Evolutionary conservation across 2,888 invertebrate species (phyloP).

Genomic region (Tipula confusa): DNA sequence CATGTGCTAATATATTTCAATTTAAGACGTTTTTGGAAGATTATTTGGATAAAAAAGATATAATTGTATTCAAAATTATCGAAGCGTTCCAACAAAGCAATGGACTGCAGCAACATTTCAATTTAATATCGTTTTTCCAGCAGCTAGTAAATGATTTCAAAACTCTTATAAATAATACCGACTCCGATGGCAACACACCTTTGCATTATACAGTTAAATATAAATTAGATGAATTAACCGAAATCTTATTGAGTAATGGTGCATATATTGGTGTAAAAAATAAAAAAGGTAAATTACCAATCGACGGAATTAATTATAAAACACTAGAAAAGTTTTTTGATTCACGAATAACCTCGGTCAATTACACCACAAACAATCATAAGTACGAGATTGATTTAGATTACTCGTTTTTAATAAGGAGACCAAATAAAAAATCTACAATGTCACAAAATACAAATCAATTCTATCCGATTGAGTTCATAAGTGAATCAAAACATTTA

Average conservation of each 20-base stretch:
- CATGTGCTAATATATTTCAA: no score
- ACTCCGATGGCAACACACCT: slow-evolving; percentile 62
- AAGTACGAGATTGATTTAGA: slow-evolving; percentile 69
- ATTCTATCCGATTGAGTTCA: slow-evolving; percentile 68
- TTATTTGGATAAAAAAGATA: no score
- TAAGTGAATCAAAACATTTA: slow-evolving; percentile 64
- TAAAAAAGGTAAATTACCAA: slow-evolving; percentile 61
- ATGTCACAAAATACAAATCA: slow-evolving; percentile 52
- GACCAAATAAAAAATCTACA: slow-evolving; percentile 48
- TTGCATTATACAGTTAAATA: slow-evolving; percentile 72
- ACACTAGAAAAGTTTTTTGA: slow-evolving; percentile 69
- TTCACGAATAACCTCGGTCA: slow-evolving; percentile 65
- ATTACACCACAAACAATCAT: slow-evolving; percentile 56
- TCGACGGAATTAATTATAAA: slow-evolving; percentile 66
- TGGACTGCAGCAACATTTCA: no score
- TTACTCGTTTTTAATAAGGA: slow-evolving; percentile 62
- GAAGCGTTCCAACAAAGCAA: no score
- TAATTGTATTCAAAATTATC: no score
- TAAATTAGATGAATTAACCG: slow-evolving; percentile 59
- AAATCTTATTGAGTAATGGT: slow-evolving; percentile 61
- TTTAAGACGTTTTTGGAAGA: no score
- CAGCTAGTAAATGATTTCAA: no score
- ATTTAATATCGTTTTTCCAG: no score
- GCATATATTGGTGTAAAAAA: slow-evolving; percentile 69
- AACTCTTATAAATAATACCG: no score